These are phyloP conservation scores for Alaudala cheleensis DNA, from an alignment of 2,113 vertebrate species.

Conservation along the genomic window DNA sequence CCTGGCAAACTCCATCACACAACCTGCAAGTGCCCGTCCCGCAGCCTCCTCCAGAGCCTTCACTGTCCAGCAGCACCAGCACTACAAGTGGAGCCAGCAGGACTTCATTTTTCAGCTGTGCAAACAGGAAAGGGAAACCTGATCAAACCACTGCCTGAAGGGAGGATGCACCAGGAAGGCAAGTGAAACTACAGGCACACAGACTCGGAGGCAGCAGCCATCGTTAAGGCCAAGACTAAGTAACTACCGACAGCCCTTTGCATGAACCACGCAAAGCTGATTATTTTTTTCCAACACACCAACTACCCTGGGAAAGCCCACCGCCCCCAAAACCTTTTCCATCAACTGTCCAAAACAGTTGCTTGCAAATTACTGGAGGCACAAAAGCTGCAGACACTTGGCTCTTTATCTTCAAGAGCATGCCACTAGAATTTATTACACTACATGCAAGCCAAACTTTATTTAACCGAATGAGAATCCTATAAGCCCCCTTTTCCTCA, in stretches of 20 bases:
- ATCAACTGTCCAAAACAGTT: background rate
- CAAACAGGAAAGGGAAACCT: background rate
- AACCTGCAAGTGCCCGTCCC: rapidly evolving
- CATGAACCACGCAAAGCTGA: background rate
- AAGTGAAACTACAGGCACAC: background rate
- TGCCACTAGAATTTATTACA: slow-evolving; percentile 24
- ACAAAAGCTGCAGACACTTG: background rate
- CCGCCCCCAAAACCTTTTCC: background rate
- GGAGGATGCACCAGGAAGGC: background rate
- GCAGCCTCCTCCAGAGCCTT: background rate
- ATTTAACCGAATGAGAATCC: background rate
- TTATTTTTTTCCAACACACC: background rate
- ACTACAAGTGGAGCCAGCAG: background rate
- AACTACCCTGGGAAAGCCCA: background rate
- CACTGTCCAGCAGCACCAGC: background rate
- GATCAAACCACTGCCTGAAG: background rate
- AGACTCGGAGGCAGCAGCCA: background rate
- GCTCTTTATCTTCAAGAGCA: background rate
- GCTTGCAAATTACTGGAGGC: background rate
- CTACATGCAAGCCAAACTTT: slow-evolving; percentile 33
- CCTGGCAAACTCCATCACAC: background rate
- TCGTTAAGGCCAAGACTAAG: rapidly evolving
- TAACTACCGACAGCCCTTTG: background rate
- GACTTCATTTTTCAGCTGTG: background rate
- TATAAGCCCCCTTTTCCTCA: slow-evolving; percentile 43